Conservation (phyloP, 2,113 vertebrate species). For the Limanda limanda region DNA sequence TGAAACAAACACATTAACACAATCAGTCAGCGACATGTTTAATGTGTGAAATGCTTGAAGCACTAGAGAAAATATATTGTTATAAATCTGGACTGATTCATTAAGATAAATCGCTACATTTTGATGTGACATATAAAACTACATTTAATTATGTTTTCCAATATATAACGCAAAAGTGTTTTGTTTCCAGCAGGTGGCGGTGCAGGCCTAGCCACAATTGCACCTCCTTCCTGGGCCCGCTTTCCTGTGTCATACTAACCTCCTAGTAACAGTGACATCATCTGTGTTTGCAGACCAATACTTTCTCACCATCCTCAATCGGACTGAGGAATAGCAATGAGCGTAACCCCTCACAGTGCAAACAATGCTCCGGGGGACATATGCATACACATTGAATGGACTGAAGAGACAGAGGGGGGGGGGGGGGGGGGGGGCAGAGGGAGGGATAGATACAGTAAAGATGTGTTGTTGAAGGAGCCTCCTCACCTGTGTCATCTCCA, state of each 20-base stretch:
- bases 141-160: not conserved
- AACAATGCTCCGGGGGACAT: constrained; percentile 40
- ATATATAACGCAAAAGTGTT: not conserved
- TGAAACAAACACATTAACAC: constrained; percentile 53
- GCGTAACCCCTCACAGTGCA: constrained; percentile 32
- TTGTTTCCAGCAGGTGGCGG: constrained; percentile 70
- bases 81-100: not conserved
- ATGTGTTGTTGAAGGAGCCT: constrained; percentile 7
- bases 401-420: constrained; percentile 5
- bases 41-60: not conserved
- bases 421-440: not conserved
- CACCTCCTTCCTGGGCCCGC: not conserved
- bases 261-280: constrained; percentile 83
- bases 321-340: constrained; percentile 67
- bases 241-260: constrained; percentile 60
- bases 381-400: constrained; percentile 29
- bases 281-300: constrained; percentile 78
- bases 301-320: constrained; percentile 62
- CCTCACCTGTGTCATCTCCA: constrained; percentile 85
- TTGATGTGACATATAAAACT: not conserved
- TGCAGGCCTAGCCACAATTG: constrained; percentile 25
- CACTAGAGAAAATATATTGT: not conserved
- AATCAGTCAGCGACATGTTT: not conserved
- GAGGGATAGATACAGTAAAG: not conserved
- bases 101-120: not conserved